Percentiles rank a stretch among this genome's conserved stretches.
Evolutionary conservation across 2,113 vertebrate genomes (phyloP).

Genomic region (Brachypteracias leptosomus): DNA sequence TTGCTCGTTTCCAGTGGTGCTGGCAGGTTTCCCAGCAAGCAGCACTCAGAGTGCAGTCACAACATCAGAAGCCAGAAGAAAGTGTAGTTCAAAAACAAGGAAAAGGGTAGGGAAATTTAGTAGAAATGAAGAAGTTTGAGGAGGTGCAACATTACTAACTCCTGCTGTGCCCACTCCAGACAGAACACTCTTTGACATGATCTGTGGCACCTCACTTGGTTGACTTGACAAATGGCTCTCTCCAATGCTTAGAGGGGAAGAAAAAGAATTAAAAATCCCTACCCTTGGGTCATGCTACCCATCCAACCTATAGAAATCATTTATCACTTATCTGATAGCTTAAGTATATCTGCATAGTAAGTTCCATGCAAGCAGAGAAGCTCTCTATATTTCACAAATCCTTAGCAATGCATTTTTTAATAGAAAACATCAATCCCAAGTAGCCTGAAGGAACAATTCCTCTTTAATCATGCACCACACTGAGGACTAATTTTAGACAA

Average conservation of each 20-base stretch:
- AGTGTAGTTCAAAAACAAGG: neutral
- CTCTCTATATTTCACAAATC: conserved; percentile 35
- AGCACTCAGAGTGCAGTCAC: neutral
- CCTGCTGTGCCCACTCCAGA: neutral
- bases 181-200: neutral
- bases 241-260: neutral
- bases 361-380: neutral
- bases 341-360: conserved; percentile 36
- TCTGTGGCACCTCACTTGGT: neutral
- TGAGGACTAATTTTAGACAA: conserved; percentile 56
- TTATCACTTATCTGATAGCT: conserved; percentile 40
- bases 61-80: neutral
- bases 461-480: conserved; percentile 57
- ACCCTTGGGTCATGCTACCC: conserved; percentile 3
- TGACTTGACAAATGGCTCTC: conserved; percentile 37
- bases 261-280: neutral
- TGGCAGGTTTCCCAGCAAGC: neutral
- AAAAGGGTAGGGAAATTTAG: neutral
- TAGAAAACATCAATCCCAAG: conserved; percentile 67
- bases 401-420: conserved; percentile 56
- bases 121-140: neutral
- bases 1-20: neutral
- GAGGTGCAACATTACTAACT: neutral
- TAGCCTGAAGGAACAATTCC: conserved; percentile 46
- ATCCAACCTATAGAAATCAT: conserved; percentile 38